Evolutionary conservation across 2,113 vertebrate genomes (phyloP).

Genomic region (Thymallus thymallus): DNA sequence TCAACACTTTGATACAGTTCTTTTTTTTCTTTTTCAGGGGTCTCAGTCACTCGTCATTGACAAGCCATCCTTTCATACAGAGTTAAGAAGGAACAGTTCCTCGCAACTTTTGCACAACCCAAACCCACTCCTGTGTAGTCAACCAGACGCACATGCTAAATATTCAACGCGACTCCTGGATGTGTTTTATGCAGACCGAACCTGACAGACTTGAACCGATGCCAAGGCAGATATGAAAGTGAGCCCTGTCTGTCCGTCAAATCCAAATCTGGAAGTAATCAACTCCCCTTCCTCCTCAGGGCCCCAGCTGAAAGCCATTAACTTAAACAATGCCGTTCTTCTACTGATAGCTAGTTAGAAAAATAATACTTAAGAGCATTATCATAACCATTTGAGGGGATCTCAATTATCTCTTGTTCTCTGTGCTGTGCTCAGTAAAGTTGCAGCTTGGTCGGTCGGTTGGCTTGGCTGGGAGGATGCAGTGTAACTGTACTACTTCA

Average conservation of each 20-base stretch:
- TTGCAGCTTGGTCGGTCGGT: constrained; percentile 10
- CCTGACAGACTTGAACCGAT: constrained; percentile 78
- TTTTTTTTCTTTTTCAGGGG: constrained; percentile 33
- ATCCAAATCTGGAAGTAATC: constrained; percentile 84
- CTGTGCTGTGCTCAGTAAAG: constrained; percentile 25
- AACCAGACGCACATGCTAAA: constrained; percentile 40
- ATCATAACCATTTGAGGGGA: constrained; percentile 82
- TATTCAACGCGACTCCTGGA: constrained; percentile 72
- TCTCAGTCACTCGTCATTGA: constrained; percentile 31
- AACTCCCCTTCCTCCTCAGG: constrained; percentile 74
- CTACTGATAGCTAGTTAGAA: constrained; percentile 80
- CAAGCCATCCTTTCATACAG: constrained; percentile 69
- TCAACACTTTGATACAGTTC: constrained; percentile 47
- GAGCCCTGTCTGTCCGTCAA: constrained; percentile 89
- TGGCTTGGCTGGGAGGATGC: constrained; percentile 18
- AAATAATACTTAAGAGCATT: constrained; percentile 82
- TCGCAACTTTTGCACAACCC: not conserved
- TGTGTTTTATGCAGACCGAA: constrained; percentile 80
- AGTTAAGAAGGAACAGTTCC: constrained; percentile 43
- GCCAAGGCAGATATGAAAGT: constrained; percentile 86
- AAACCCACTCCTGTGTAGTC: constrained; percentile 19
- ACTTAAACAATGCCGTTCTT: constrained; percentile 87
- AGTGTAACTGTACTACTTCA: constrained; percentile 61
- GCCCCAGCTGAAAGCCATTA: constrained; percentile 94
- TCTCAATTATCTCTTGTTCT: constrained; percentile 80